Base-by-base conservation (phyloP, 1,140 invertebrate genomes). In the Pinna nobilis region DNA sequence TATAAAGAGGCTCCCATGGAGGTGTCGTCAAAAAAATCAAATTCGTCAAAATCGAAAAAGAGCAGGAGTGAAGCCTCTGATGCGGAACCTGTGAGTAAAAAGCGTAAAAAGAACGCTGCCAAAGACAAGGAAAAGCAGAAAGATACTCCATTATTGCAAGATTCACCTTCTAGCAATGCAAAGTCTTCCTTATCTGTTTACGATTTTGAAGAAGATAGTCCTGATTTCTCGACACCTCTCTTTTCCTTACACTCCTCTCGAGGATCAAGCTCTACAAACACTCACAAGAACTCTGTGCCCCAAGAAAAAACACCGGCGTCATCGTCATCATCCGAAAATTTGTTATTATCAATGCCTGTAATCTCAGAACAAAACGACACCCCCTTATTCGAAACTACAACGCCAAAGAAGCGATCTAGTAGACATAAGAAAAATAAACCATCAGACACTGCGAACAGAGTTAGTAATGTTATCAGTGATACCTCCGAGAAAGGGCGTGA, bases 201-300 rank as follows among this genome's bases (percentile, higher is more conserved):
- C 69, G 84, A 85, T 61, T 83, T 85, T 79, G 74, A 82, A 20
- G 78, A 80, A 20, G 83, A 84, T 44, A 74, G n/a, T n/a, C n/a
- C 60, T 55, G 76, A 78, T 65, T 71, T 78, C 39, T 76, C 72
- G 20, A 68, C 72, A 59, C 77, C 77, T n/a, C 59, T 79, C 35
- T 69, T 79, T 53, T 67, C 71, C 20, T 39, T 79, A 6, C 73
- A 77, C 61, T 41, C 60, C n/a, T 23, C 63, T n/a, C 50, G 63
- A 13, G 33, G 30, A 20, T 18, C 37, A 39, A 63, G 23, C 1
- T 35, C 33, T 59, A 18, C 55, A 33, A 41, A 63, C 32, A 63
- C 39, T 23, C 59, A 44, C 15, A 41, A 33, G 7, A 32, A 32
- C n/a, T 39, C 59, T 44, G n/a, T 25, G 28, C 15, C 15, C 59